Base-by-base conservation (phyloP, 2,888 invertebrate species). In the Macrophya annulata region DNA sequence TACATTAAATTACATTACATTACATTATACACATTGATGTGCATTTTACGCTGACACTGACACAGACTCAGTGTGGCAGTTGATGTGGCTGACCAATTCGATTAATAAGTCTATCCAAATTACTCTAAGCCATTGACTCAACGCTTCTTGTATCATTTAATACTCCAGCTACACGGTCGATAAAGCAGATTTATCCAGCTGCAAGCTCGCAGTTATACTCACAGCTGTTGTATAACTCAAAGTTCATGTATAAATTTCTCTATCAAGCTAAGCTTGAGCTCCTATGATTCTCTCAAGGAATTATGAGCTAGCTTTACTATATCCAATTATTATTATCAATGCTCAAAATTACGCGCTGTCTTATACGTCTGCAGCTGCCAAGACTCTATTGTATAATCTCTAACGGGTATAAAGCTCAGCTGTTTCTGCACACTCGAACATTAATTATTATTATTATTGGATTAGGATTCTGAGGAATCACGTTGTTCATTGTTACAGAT, bases 341-440 rank as follows among this genome's bases (percentile, higher is more conserved):
- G 71, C 40, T 40, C 8, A 40, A 71, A 71, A 71, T 71, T 1
- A 71, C 40, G 62, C 9, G 25, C 25, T 62, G 48, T 48, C 48
- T 12, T 48, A 25, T 25, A 25, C 10, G 0, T 62, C 9, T 62
- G 25, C 25, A 25, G 43, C 12, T 62, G 25, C 12, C 4, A 25
- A 31, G 31, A 31, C 31, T 31, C 3, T 3, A 31, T 31, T 31
- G 37, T 68, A 12, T 68, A 17, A 68, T 68, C 37, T 17, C 37
- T 68, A 21, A 10, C 62, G 17, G 21, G 21, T 12, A 37, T 37
- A 37, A 31, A 68, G 68, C 68, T 37, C 37, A 10, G 4, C 25
- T 68, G 68, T 25, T 6, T 68, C 15, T 74, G 72, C 72, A 21
- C 72, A 74, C 45, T 74, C 45, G 31, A 37, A 37, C 37, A 37